phyloP scores from a whole-genome alignment of 2,888 invertebrate genomes.

The Scrobipalpa atriplicella region DNA sequence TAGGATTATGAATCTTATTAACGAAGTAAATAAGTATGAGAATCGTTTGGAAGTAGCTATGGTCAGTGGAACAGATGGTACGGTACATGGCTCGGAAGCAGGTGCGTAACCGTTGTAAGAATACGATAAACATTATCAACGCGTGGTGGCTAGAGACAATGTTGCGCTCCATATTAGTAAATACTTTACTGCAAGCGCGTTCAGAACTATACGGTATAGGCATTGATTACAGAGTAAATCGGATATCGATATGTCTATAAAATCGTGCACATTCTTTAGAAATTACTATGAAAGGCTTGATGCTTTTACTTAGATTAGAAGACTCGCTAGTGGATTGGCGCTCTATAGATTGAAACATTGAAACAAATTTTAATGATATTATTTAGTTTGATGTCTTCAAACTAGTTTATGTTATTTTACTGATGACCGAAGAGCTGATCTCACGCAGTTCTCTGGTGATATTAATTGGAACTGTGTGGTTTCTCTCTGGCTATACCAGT shows the following conservation, averaged over 20 bases:
- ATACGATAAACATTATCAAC: slow-evolving; percentile 36
- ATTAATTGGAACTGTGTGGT: slow-evolving; percentile 28
- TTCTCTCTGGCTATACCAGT: slow-evolving; percentile 27
- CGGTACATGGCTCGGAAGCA: slow-evolving; percentile 54
- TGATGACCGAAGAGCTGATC: neutral
- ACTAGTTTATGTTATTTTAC: slow-evolving; percentile 8
- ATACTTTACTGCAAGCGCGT: neutral
- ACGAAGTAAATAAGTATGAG: slow-evolving; percentile 31
- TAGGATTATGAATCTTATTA: slow-evolving; percentile 37
- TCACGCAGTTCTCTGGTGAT: neutral
- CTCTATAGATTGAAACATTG: neutral
- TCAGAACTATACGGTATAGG: neutral
- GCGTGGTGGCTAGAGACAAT: slow-evolving; percentile 17
- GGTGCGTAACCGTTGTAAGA: slow-evolving; percentile 57
- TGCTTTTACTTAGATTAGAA: neutral
- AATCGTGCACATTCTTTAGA: neutral
- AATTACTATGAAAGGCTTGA: neutral
- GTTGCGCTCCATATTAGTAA: slow-evolving; percentile 16
- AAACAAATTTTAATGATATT: neutral
- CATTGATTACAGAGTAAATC: neutral
- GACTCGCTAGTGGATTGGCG: neutral
- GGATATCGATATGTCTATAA: neutral
- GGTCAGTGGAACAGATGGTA: slow-evolving; percentile 58
- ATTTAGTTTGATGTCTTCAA: neutral
- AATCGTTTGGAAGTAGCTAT: slow-evolving; percentile 36